phyloP scores from a whole-genome alignment of 2,797 vertebrate species.

The Etheostoma nigrum region DNA sequence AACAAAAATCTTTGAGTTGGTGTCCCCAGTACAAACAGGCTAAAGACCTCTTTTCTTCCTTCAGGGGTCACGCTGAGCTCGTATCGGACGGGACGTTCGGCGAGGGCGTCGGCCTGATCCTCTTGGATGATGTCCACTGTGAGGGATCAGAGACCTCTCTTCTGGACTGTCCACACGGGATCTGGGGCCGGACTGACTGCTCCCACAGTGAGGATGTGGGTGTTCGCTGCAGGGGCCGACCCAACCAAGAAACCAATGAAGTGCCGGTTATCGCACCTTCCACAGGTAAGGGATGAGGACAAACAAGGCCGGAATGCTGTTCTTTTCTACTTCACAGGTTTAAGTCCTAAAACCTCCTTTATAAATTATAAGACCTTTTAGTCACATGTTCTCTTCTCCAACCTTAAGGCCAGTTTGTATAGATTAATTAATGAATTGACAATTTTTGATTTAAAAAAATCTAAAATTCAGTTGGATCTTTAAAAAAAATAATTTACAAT shows the following conservation, averaged over 20 bases:
- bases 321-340: neutral
- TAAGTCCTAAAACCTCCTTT: neutral
- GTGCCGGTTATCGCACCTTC: conserved; percentile 77
- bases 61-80: conserved; percentile 83
- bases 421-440: neutral
- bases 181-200: conserved; percentile 95
- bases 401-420: neutral
- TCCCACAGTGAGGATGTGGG: conserved; percentile 94
- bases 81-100: conserved; percentile 83
- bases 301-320: neutral
- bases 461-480: too few species aligned
- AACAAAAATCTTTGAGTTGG: neutral
- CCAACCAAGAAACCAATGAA: conserved; percentile 83
- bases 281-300: conserved; percentile 63
- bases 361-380: too few species aligned
- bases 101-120: conserved; percentile 89
- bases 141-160: conserved; percentile 90
- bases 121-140: conserved; percentile 93
- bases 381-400: neutral
- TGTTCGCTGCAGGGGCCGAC: conserved; percentile 85
- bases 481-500: neutral
- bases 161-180: conserved; percentile 89
- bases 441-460: neutral
- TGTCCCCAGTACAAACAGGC: neutral
- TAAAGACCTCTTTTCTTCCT: neutral